phyloP scores from a whole-genome alignment of 2,888 invertebrate species.

The Diadegma fenestrale region DNA sequence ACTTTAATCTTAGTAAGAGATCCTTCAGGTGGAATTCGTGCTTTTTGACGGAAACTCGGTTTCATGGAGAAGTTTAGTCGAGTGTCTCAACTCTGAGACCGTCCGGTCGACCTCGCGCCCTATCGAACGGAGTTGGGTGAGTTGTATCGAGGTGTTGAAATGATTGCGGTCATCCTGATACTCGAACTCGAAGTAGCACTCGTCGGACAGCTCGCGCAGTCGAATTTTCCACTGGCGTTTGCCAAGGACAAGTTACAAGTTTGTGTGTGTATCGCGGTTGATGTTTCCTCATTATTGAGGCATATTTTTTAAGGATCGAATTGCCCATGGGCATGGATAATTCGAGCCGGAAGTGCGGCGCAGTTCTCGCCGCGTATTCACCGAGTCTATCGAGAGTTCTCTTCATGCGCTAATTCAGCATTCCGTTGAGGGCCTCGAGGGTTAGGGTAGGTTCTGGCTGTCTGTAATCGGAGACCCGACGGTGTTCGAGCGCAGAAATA shows the following conservation, averaged over 20 bases:
- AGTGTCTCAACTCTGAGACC: not conserved
- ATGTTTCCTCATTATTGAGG: not conserved
- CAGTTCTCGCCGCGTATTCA: conserved; percentile 19
- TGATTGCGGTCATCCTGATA: conserved; percentile 52
- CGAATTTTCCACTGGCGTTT: conserved; percentile 12
- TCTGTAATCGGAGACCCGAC: conserved; percentile 52
- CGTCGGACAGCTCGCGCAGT: not conserved
- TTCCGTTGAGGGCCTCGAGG: conserved; percentile 49
- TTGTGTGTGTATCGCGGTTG: not conserved
- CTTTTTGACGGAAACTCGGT: not conserved
- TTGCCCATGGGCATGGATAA: conserved; percentile 4
- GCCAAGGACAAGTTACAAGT: conserved; percentile 32
- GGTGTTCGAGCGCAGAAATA: conserved; percentile 52
- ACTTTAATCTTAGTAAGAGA: not conserved
- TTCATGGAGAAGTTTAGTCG: not conserved
- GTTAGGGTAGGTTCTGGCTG: conserved; percentile 13
- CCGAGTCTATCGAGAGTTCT: conserved; percentile 51
- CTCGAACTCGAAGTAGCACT: conserved; percentile 28
- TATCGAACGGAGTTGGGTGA: conserved; percentile 18
- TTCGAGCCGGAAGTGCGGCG: conserved; percentile 19
- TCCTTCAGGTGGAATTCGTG: not conserved
- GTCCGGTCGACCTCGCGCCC: not conserved
- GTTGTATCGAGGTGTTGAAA: conserved; percentile 32
- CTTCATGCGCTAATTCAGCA: conserved; percentile 59
- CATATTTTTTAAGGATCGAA: conserved; percentile 23